Evolutionary conservation across 2,888 invertebrate genomes (phyloP).

Genomic region (Pimpla rufipes): DNA sequence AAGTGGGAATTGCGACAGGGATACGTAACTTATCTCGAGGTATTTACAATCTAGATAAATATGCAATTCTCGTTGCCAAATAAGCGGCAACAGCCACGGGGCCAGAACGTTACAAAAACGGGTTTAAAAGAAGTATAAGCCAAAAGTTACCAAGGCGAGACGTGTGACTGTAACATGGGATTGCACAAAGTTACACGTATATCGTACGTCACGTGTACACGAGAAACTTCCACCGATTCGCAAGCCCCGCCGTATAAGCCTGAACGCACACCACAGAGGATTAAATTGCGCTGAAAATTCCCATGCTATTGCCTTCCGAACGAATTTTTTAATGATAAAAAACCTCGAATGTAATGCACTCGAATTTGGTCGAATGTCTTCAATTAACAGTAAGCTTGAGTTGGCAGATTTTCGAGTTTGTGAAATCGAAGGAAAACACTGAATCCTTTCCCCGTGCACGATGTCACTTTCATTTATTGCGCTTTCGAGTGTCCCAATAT

Average conservation of each 20-base stretch:
- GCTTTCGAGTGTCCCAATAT: background rate
- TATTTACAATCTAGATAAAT: slow-evolving; percentile 7
- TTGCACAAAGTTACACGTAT: slow-evolving; percentile 22
- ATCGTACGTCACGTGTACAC: slow-evolving; percentile 10
- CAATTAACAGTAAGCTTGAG: background rate
- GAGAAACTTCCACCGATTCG: slow-evolving; percentile 7
- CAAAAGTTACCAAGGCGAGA: slow-evolving; percentile 16
- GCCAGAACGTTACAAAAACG: slow-evolving; percentile 16
- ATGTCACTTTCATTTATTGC: slow-evolving; percentile 1
- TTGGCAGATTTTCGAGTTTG: background rate
- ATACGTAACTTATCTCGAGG: slow-evolving; percentile 10
- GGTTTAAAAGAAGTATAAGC: slow-evolving; percentile 4
- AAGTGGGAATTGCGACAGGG: slow-evolving; percentile 13
- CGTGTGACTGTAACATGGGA: slow-evolving; percentile 12
- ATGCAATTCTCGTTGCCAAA: slow-evolving; percentile 21
- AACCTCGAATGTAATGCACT: background rate
- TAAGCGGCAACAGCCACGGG: slow-evolving; percentile 21
- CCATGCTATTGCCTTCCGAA: background rate
- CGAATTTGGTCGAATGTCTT: background rate
- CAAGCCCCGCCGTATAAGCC: slow-evolving; percentile 5
- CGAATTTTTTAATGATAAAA: slow-evolving; percentile 1
- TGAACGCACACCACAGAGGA: slow-evolving; percentile 4
- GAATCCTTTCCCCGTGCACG: background rate
- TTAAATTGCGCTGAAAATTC: background rate
- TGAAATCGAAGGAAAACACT: slow-evolving; percentile 1